phyloP scores from a whole-genome alignment of 2,113 vertebrate species.

The Daubentonia madagascariensis region DNA sequence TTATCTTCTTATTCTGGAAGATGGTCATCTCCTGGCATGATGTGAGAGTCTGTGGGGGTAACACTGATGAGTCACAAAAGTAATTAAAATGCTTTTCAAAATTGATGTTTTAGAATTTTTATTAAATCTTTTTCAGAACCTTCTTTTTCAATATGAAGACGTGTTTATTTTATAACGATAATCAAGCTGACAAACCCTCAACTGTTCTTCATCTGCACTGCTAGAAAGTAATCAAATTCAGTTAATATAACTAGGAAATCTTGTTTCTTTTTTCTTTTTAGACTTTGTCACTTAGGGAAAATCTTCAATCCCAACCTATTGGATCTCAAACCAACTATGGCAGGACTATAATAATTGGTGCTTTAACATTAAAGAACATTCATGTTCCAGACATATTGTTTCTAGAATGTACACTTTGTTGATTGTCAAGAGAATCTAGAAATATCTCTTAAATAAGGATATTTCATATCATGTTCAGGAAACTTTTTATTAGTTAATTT shows the following conservation, averaged over 20 bases:
- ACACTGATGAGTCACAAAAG: neutral
- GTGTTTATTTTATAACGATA: conserved; percentile 15
- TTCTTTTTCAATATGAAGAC: neutral
- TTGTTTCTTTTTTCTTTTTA: neutral
- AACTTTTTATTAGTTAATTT: neutral
- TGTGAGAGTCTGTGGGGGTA: neutral
- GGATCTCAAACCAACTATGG: neutral
- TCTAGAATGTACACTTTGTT: neutral
- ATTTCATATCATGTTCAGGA: neutral
- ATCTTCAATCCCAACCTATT: neutral
- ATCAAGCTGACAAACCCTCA: neutral
- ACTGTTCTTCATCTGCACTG: neutral
- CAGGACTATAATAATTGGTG: neutral
- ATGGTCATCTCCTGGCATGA: neutral
- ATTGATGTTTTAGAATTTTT: conserved; percentile 23
- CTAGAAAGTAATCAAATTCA: neutral
- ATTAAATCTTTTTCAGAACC: neutral
- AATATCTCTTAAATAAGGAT: neutral
- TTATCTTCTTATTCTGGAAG: conserved; percentile 29
- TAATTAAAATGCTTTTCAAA: neutral
- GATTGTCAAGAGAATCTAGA: neutral
- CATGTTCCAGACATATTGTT: neutral
- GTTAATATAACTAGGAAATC: neutral
- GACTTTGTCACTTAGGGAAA: neutral
- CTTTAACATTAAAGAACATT: neutral